These are phyloP conservation scores for Melanchra persicariae DNA, from an alignment of 2,888 invertebrate genomes.

Conservation along the genomic window DNA sequence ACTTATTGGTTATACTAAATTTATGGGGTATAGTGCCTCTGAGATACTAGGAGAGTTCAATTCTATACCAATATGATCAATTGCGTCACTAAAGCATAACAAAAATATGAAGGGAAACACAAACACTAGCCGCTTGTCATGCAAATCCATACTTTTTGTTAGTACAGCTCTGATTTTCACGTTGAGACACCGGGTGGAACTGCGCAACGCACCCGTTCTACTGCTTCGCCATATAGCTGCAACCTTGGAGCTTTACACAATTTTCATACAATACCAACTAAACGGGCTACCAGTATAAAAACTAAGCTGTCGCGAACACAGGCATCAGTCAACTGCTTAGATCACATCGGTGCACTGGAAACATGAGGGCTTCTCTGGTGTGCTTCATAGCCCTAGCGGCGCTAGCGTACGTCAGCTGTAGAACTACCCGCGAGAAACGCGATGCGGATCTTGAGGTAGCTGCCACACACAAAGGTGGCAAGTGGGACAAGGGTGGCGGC, in stretches of 20 bases:
- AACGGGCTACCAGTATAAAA: slow-evolving; percentile 86
- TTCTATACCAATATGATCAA: neutral
- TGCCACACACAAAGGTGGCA: slow-evolving; percentile 83
- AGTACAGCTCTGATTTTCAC: slow-evolving; percentile 64
- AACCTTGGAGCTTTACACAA: slow-evolving; percentile 89
- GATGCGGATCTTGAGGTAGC: slow-evolving; percentile 90
- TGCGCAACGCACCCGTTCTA: slow-evolving; percentile 79
- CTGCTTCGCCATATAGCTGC: slow-evolving; percentile 75
- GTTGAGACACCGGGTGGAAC: slow-evolving; percentile 81
- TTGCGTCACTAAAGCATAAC: neutral
- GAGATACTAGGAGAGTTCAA: neutral
- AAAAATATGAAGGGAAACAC: slow-evolving; percentile 17
- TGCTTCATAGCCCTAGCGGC: slow-evolving; percentile 87
- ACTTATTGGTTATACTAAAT: neutral
- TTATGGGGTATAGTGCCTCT: neutral
- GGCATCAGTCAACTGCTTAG: slow-evolving; percentile 83
- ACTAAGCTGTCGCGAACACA: slow-evolving; percentile 74
- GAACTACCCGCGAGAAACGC: slow-evolving; percentile 86
- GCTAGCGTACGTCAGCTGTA: slow-evolving; percentile 89
- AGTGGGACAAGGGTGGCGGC: slow-evolving; percentile 91
- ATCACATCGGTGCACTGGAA: slow-evolving; percentile 77
- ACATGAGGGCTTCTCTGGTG: slow-evolving; percentile 83
- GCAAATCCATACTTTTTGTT: slow-evolving; percentile 53
- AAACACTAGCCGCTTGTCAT: slow-evolving; percentile 10
- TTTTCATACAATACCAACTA: slow-evolving; percentile 83